A percentile compares a stretch with the other conserved stretches of the same genome.
These are phyloP conservation scores for Epinotia bilunana DNA, from an alignment of 2,888 invertebrate genomes.

Conservation along the genomic window DNA sequence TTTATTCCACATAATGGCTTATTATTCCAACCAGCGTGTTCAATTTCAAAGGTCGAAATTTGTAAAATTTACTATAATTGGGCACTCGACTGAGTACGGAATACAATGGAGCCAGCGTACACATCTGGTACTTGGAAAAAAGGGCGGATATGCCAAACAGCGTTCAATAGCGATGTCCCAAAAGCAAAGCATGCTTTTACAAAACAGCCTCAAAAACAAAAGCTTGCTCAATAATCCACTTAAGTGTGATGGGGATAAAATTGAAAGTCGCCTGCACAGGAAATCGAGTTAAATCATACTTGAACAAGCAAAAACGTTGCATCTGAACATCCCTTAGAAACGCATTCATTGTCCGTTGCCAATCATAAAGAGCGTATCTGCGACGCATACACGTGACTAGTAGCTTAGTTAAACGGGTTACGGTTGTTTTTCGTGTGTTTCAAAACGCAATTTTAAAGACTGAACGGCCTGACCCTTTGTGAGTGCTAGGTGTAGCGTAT, in stretches of 20 bases:
- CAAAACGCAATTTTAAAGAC: constrained; percentile 50
- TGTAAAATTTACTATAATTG: constrained; percentile 84
- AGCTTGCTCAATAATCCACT: constrained; percentile 49
- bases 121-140: constrained; percentile 80
- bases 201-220: constrained; percentile 46
- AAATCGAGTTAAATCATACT: constrained; percentile 53
- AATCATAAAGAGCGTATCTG: constrained; percentile 52
- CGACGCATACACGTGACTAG: constrained; percentile 43
- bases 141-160: constrained; percentile 82
- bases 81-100: constrained; percentile 72
- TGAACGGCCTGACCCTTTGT: constrained; percentile 70
- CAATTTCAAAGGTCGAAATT: constrained; percentile 80
- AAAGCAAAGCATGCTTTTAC: constrained; percentile 58
- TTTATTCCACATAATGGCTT: constrained; percentile 70
- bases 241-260: constrained; percentile 44
- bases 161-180: constrained; percentile 77
- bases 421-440: constrained; percentile 6
- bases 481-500: constrained; percentile 74
- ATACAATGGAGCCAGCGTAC: constrained; percentile 63
- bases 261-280: constrained; percentile 48
- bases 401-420: background rate
- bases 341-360: constrained; percentile 65
- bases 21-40: constrained; percentile 77
- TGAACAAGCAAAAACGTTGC: constrained; percentile 59
- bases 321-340: constrained; percentile 82